Base-by-base conservation (phyloP, 2,888 invertebrate genomes). In the Frankliniella fusca region DNA sequence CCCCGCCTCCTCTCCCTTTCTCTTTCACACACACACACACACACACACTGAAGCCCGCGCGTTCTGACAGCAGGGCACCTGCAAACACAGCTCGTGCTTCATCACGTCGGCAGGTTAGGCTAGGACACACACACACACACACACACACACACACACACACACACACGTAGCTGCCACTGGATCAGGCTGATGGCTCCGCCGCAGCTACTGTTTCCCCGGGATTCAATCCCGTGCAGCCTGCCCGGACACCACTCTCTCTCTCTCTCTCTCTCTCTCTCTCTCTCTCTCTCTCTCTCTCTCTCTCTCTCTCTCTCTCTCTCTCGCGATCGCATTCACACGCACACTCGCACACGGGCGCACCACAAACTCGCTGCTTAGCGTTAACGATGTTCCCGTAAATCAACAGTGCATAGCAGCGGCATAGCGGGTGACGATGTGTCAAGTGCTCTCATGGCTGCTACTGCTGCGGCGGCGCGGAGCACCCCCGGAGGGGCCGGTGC, bases 341-440 rank as follows among this genome's bases (percentile, higher is more conserved):
- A 76, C 70, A 23, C 70, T 12, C 70, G 12, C 70, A 76, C 70
- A 76, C 70, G 12, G 11, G 27, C 27, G 12, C 27, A 27, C 23
- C n/a, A 12, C 11, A 3, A 11, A 23, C n/a, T 11, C 70, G 27
- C 70, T 76, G 70, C 12, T 70, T 70, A 76, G 70, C 70, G 70
- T 76, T 76, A 27, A 76, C 70, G 70, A 76, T 76, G 70, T 76
- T n/a, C 70, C 70, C 70, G 70, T 76, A 76, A 76, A 76, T 76
- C 70, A 76, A 76, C 70, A 23, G 27, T 76, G 70, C 27, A 27
- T 76, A 27, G 70, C 27, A 27, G 70, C 70, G n/a, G n/a, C n/a
- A n/a, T n/a, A n/a, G 23, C 1, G 70, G 70, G 27, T 76, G 70
- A 76, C 70, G 70, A 76, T 76, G 70, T 76, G 70, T 76, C 70